Conservation (phyloP, 2,888 invertebrate genomes). For the Papilio demoleus region DNA sequence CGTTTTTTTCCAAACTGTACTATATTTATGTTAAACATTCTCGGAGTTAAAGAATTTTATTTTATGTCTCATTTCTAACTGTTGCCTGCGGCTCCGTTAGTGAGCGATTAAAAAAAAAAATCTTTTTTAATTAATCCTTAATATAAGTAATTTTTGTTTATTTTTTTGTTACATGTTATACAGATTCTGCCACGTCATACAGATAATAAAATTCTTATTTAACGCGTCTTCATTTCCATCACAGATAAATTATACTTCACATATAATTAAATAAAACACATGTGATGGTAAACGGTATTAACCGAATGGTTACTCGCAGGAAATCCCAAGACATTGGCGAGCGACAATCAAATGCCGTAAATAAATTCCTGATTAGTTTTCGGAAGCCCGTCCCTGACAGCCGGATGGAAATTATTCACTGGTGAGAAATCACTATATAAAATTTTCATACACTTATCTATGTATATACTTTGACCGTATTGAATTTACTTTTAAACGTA, state of each 20-base stretch:
- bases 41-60: too few relatives aligned
- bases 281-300: neutral
- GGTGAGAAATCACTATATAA: slow-evolving; percentile 9
- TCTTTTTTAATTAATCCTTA: too few relatives aligned
- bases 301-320: neutral
- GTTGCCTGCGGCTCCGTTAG: too few relatives aligned
- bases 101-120: too few relatives aligned
- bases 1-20: too few relatives aligned
- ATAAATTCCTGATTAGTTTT: slow-evolving; percentile 31
- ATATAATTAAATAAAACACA: neutral
- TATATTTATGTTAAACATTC: too few relatives aligned
- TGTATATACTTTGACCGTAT: too few relatives aligned
- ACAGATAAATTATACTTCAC: neutral
- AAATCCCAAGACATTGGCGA: neutral
- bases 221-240: neutral
- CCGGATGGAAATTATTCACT: slow-evolving; percentile 34
- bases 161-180: too few relatives aligned
- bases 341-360: slow-evolving; percentile 9
- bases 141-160: too few relatives aligned
- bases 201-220: neutral
- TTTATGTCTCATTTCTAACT: too few relatives aligned
- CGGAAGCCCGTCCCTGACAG: slow-evolving; percentile 31
- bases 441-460: too few relatives aligned
- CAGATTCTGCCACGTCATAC: neutral
- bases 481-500: too few relatives aligned